Percentiles rank a stretch among this genome's conserved stretches.
These are phyloP conservation scores for Syngnathus rostellatus DNA, from an alignment of 2,797 vertebrate species.

Conservation along the genomic window DNA sequence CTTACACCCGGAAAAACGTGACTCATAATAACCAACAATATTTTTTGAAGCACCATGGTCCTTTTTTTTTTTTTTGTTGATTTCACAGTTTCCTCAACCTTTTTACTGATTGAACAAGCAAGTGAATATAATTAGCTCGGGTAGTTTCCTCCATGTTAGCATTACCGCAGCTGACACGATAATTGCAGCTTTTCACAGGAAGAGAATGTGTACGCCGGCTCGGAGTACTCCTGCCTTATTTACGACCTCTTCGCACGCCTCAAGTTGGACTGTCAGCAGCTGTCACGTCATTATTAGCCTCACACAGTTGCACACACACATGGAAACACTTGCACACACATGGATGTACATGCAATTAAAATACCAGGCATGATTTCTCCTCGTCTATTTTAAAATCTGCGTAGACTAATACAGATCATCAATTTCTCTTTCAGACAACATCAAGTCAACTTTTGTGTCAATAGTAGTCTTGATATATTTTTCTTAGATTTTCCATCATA, in stretches of 20 bases:
- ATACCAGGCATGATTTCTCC: neutral
- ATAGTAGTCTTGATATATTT: neutral
- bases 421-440: neutral
- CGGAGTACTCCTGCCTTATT: conserved; percentile 48
- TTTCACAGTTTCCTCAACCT: conserved; percentile 16
- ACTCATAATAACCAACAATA: conserved; percentile 4
- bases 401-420: neutral
- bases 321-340: neutral
- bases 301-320: neutral
- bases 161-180: conserved; percentile 49
- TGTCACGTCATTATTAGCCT: conserved; percentile 29
- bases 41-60: conserved; percentile 4
- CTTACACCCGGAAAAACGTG: conserved; percentile 20
- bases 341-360: conserved; percentile 3
- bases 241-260: conserved; percentile 50
- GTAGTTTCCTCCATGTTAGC: conserved; percentile 50
- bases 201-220: conserved; percentile 36
- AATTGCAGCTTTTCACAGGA: conserved; percentile 57
- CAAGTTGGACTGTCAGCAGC: conserved; percentile 45
- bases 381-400: neutral
- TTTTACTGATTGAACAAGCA: conserved; percentile 29
- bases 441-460: neutral
- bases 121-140: conserved; percentile 52
- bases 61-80: conserved; percentile 20
- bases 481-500: neutral